Conservation (phyloP, 1,140 invertebrate genomes). For the Dolichoris vasculosae region DNA sequence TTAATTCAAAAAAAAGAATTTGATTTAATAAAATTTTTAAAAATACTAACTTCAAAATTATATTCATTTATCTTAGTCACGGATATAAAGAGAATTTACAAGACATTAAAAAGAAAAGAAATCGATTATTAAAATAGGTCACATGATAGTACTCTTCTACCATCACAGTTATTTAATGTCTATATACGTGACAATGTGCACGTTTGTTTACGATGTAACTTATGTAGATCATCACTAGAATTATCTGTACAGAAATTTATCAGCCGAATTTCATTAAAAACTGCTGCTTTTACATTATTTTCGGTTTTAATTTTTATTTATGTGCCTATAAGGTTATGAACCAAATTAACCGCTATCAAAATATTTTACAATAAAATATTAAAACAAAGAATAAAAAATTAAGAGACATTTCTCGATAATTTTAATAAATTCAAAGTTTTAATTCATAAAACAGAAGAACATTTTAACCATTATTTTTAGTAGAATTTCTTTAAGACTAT, state of each 20-base stretch:
- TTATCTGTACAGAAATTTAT: background rate
- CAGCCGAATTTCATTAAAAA: background rate
- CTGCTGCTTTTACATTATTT: background rate
- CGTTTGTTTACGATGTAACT: background rate
- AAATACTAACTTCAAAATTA: no score
- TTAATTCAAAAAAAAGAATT: no score
- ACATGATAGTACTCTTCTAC: background rate
- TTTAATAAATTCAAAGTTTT: no score
- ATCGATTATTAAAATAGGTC: constrained; percentile 16
- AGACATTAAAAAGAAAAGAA: constrained; percentile 4
- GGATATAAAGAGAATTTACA: background rate
- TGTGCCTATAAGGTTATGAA: background rate
- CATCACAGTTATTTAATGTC: background rate
- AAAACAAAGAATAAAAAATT: no score
- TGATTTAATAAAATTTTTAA: no score
- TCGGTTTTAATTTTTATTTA: background rate
- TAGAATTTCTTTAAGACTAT: no score
- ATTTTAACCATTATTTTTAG: no score
- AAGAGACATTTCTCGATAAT: no score
- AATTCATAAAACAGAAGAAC: no score
- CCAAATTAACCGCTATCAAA: background rate
- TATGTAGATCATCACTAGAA: background rate
- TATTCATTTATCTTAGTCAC: background rate
- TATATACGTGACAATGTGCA: background rate
- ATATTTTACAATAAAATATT: background rate